Evolutionary conservation across 92 coral and sea anemone species (phyloP), one percentile per base, ranked within the genome.

Genomic region (Muricea muricata): DNA sequence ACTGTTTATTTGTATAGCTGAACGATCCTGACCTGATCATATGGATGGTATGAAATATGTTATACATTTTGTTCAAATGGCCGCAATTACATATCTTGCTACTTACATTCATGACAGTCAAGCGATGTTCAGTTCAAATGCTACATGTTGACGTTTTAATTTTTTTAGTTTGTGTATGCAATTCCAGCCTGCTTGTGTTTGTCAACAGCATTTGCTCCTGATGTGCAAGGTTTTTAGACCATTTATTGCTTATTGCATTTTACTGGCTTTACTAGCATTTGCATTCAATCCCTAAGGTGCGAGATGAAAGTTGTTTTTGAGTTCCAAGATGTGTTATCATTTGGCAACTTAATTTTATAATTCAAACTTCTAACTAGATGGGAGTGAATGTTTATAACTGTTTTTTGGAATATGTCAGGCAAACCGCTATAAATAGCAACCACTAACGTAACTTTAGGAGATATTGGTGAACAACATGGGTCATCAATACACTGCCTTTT

Each of bases 1-100:
- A 23, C 18, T 52, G 60, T 70, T 18, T 9, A n/a, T 39, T 63
- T 41, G 8, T 46, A 6, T 88, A 93, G 97, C 78, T 86, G 14
- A 93, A 93, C 83, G 97, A 93, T 60, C 97, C 97, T 24, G 97
- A 93, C 72, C 93, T 92, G 46, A 60, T 81, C 17, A 55, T 93
- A 45, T 93, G 97, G 97, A 77, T 91, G 91, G 97, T 93, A 91
- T 41, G 92, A 29, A 23, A 39, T 24, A 17, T 54, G 55, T 63
- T 0, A 29, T 17, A 65, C 33, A 32, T 37, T 40, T 39, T 14
- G 48, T 21, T 20, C 34, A 11, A 20, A 4, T 8, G 37, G 55
- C 24, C n/a, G 5, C 12, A 77, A n/a, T 28, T 1, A 48, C 20
- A 48, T 54, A 29, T 33, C 0, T 34, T 14, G 41, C 0, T 33